Base-by-base conservation (phyloP, 1,140 invertebrate genomes). In the Drosophila rufa region DNA sequence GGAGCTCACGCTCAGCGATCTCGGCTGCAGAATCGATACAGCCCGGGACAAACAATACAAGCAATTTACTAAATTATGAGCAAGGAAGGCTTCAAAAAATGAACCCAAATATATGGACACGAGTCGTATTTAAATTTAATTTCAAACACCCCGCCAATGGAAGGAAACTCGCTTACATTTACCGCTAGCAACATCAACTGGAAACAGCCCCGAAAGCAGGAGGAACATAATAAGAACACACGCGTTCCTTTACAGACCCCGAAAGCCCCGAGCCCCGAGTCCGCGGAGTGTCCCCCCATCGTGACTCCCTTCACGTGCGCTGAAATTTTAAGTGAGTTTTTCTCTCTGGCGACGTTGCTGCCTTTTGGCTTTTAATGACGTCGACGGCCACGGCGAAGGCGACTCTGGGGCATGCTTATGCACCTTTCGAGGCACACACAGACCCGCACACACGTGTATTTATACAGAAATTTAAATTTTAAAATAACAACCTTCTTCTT, bases 381-480 rank as follows among this genome's bases (percentile, higher is more conserved):
- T 68, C 80, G 85, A 77, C 53, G 53, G n/a, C 57, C 30, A 50
- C 57, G 62, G 27, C 33, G 33, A 42, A 40, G 73, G 58, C 64
- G 80, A 87, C 84, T 87, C 80, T 90, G 84, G 85, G 85, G 84
- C 85, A 89, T 89, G 86, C 84, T 87, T 87, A 84, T 84, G 84
- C 84, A 87, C 80, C 77, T 78, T 78, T 78, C 50, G 47, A 48
- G 36, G 67, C 67, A 68, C 67, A 43, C 30, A 69, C 66, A 47
- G 60, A 69, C 15, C 51, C 56, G 36, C 77, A 40, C 64, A 48
- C 78, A 77, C 65, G 74, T 78, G 70, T 84, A 87, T 87, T 89
- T 87, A 87, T 89, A 89, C 85, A 82, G 78, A 89, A 90, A 89
- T 89, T 90, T 89, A 89, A 90, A 89, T 89, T 89, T 89, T 89